Percentiles rank a stretch among this genome's conserved stretches.
phyloP scores from a whole-genome alignment of 2,888 invertebrate species.

The Zelleria hepariella region DNA sequence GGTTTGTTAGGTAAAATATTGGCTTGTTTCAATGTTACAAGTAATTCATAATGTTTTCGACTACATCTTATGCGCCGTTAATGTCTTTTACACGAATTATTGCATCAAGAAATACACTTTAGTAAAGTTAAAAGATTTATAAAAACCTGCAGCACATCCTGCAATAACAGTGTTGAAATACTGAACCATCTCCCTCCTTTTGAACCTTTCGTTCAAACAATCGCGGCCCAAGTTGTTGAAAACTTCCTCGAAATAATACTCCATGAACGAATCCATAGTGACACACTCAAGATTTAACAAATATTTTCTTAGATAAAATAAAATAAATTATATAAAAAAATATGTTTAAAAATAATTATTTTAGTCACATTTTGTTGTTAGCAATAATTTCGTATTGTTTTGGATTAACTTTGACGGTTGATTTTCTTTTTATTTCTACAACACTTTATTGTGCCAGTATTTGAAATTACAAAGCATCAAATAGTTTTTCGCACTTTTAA shows the following conservation, averaged over 20 bases:
- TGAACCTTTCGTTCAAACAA: constrained; percentile 79
- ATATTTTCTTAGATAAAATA: neutral
- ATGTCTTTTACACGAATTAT: too few relatives aligned
- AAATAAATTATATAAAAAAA: neutral
- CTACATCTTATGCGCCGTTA: too few relatives aligned
- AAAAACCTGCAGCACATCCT: constrained; percentile 78
- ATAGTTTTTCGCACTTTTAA: too few relatives aligned
- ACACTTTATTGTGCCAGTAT: neutral
- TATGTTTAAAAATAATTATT: neutral
- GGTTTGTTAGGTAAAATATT: too few relatives aligned
- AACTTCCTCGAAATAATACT: constrained; percentile 83
- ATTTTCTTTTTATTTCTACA: neutral
- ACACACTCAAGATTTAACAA: too few relatives aligned
- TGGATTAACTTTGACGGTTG: neutral
- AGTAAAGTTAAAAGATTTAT: too few relatives aligned
- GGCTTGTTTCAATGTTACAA: too few relatives aligned
- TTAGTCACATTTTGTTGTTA: neutral
- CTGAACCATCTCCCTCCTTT: constrained; percentile 79
- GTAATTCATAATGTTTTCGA: too few relatives aligned
- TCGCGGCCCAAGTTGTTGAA: constrained; percentile 80
- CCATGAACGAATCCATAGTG: constrained; percentile 82
- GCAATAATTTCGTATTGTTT: neutral
- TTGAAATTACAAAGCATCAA: too few relatives aligned
- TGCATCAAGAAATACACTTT: too few relatives aligned
- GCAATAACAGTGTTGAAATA: constrained; percentile 85